phyloP scores from a whole-genome alignment of 2,113 vertebrate species.

The Bambusicola thoracicus region DNA sequence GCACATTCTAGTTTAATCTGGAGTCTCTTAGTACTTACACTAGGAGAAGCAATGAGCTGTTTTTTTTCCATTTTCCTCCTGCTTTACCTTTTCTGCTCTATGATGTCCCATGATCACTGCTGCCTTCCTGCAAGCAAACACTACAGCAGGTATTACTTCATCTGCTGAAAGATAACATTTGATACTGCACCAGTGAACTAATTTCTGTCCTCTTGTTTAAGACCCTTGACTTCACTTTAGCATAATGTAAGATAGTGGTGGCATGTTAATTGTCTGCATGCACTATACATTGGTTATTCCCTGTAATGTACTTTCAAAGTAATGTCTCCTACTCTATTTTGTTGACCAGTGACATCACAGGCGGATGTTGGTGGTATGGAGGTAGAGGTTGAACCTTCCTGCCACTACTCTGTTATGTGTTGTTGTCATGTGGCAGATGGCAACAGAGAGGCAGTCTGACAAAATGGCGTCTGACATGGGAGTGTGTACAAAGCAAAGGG shows the following conservation, averaged over 20 bases:
- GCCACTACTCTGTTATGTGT: too few species aligned
- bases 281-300: background rate
- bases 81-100: background rate
- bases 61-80: background rate
- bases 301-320: background rate
- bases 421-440: too few species aligned
- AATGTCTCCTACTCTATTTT: too few species aligned
- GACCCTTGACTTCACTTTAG: background rate
- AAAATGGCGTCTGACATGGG: too few species aligned
- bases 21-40: background rate
- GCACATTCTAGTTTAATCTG: background rate
- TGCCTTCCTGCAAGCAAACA: background rate
- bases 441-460: too few species aligned
- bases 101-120: background rate
- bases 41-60: background rate
- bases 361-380: too few species aligned
- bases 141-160: background rate
- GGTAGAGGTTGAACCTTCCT: too few species aligned
- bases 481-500: too few species aligned
- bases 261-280: background rate
- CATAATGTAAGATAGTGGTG: background rate
- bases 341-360: too few species aligned
- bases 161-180: background rate
- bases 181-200: background rate
- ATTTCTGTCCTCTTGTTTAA: background rate